A percentile compares a stretch with the other conserved stretches of the same genome.
phyloP scores from a whole-genome alignment of 2,797 vertebrate genomes.

The Ceryle rudis region DNA sequence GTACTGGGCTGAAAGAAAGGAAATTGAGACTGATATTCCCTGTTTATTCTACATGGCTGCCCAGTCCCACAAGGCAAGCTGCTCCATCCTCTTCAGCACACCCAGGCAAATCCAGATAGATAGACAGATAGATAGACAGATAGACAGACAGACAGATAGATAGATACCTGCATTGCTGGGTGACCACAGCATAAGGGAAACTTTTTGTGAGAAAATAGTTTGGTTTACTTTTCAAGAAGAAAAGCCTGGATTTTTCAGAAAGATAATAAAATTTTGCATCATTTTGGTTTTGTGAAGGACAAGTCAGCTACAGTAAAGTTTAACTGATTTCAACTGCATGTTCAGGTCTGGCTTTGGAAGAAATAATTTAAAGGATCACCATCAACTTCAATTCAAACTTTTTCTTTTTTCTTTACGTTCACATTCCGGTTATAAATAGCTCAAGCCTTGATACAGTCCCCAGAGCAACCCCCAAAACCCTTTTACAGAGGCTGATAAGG shows the following conservation, averaged over 20 bases:
- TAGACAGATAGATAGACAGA: no score
- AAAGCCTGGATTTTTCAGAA: background rate
- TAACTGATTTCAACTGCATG: background rate
- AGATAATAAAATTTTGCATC: background rate
- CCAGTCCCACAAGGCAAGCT: background rate
- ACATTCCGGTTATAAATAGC: background rate
- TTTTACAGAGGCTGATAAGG: background rate
- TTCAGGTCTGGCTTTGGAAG: background rate
- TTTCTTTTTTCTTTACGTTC: background rate
- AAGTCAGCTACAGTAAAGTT: background rate
- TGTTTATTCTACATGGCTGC: slow-evolving; percentile 39
- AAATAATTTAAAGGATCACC: background rate
- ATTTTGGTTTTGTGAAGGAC: background rate
- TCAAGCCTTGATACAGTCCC: background rate
- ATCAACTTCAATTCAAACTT: background rate
- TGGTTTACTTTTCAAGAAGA: background rate
- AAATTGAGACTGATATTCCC: slow-evolving; percentile 48
- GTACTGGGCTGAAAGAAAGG: slow-evolving; percentile 29
- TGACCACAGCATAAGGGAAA: background rate
- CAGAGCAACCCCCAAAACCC: background rate
- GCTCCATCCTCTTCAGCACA: background rate
- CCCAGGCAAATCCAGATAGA: background rate
- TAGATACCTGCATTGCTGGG: background rate
- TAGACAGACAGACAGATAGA: background rate
- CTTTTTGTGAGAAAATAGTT: accelerated